Evolutionary conservation across 2,888 invertebrate species (phyloP).

Genomic region (Nomada flava): DNA sequence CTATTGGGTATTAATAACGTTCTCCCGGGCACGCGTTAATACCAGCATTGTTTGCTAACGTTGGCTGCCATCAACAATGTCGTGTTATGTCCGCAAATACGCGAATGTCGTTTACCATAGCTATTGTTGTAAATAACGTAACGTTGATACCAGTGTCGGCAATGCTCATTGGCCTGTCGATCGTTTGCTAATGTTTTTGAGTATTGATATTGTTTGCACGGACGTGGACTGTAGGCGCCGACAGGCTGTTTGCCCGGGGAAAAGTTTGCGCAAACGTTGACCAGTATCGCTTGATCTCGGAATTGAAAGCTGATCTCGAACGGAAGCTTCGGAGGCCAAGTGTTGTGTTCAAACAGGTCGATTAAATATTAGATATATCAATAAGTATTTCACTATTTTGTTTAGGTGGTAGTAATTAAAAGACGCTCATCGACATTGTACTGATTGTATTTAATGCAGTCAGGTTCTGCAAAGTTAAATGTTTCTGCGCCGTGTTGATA

Average conservation of each 20-base stretch:
- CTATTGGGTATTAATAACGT: constrained; percentile 33
- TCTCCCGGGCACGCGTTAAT: constrained; percentile 26
- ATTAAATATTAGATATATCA: no score
- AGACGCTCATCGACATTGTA: no score
- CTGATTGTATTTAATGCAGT: no score
- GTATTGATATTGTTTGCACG: constrained; percentile 6
- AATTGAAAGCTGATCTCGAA: constrained; percentile 1
- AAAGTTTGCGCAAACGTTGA: not conserved
- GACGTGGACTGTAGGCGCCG: not conserved
- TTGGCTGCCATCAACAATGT: constrained; percentile 29
- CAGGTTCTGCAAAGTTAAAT: no score
- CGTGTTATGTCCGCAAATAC: constrained; percentile 34
- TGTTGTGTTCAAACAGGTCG: no score
- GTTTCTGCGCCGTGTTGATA: no score
- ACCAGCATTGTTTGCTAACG: constrained; percentile 33
- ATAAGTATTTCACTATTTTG: no score
- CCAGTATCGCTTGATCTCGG: not conserved
- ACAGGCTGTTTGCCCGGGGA: constrained; percentile 3
- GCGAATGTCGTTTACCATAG: constrained; percentile 25
- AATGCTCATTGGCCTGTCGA: constrained; percentile 7
- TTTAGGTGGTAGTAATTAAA: no score
- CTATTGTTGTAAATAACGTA: constrained; percentile 25
- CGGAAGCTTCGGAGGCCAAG: not conserved
- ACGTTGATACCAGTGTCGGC: not conserved
- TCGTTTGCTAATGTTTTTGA: constrained; percentile 21